Conservation (phyloP, 1,140 invertebrate species). For the Bilobella aurantiaca region DNA sequence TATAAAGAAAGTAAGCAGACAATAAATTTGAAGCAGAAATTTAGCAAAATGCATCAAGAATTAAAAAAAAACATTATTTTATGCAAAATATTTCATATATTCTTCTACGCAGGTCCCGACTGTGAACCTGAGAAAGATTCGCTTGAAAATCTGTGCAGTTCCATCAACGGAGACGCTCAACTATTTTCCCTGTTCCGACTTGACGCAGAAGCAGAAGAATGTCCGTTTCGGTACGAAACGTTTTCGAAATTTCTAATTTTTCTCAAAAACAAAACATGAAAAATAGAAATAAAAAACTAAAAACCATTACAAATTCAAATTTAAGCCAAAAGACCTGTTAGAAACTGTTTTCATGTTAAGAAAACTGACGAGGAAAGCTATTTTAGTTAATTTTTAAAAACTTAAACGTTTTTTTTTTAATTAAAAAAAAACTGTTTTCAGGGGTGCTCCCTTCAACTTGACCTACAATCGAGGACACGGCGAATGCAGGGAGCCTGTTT, state of each 20-base stretch:
- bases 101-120: conserved; percentile 10
- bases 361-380: no score
- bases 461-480: conserved; percentile 53
- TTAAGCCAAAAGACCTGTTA: no score
- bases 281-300: no score
- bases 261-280: no score
- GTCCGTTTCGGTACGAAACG: conserved; percentile 31
- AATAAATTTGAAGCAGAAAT: not conserved
- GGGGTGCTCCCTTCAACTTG: conserved; percentile 60
- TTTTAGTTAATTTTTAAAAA: no score
- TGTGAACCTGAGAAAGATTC: conserved; percentile 29
- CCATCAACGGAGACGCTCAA: conserved; percentile 37
- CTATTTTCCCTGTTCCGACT: conserved; percentile 38
- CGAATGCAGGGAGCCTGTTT: conserved; percentile 35
- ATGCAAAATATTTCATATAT: not conserved
- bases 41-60: no score
- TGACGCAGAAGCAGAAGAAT: conserved; percentile 31
- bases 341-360: no score
- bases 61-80: not conserved
- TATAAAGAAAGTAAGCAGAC: conserved; percentile 38
- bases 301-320: no score
- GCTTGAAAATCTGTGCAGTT: conserved; percentile 35
- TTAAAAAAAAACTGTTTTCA: conserved; percentile 36
- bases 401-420: not conserved
- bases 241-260: no score